phyloP scores from a whole-genome alignment of 2,888 invertebrate species.

The Drosophila nigritarsus region DNA sequence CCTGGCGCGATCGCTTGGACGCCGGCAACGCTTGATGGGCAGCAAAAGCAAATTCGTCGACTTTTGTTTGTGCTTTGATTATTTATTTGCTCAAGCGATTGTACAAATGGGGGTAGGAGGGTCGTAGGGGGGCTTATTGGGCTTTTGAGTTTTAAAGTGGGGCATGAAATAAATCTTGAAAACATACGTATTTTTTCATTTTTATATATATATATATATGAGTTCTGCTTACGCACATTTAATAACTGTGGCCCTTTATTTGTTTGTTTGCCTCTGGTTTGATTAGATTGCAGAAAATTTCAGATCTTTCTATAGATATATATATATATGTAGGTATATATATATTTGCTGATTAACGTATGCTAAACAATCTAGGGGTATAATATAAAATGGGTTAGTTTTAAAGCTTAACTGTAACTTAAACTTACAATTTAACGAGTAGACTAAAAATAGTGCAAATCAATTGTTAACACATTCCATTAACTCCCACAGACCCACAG shows the following conservation, averaged over 20 bases:
- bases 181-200: neutral
- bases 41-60: conserved; percentile 23
- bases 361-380: conserved; percentile 60
- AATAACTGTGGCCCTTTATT: conserved; percentile 21
- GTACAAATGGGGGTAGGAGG: neutral
- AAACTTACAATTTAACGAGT: conserved; percentile 41
- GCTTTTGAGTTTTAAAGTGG: conserved; percentile 20
- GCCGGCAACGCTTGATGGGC: conserved; percentile 44
- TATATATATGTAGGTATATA: neutral
- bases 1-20: conserved; percentile 34
- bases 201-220: conserved; percentile 2
- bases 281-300: conserved; percentile 29
- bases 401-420: conserved; percentile 11
- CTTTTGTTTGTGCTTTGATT: conserved; percentile 41
- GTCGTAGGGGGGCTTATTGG: conserved; percentile 22
- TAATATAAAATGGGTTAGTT: conserved; percentile 34
- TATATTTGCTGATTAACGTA: conserved; percentile 34
- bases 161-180: conserved; percentile 63
- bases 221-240: conserved; percentile 73
- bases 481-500: conserved; percentile 41
- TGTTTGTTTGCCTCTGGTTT: conserved; percentile 21
- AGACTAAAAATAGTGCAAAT: conserved; percentile 38
- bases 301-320: conserved; percentile 23
- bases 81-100: conserved; percentile 45
- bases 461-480: conserved; percentile 63